Evolutionary conservation across 1,140 invertebrate species (phyloP), one percentile per base, ranked within the genome.

Genomic region (Drosophila nikananu): DNA sequence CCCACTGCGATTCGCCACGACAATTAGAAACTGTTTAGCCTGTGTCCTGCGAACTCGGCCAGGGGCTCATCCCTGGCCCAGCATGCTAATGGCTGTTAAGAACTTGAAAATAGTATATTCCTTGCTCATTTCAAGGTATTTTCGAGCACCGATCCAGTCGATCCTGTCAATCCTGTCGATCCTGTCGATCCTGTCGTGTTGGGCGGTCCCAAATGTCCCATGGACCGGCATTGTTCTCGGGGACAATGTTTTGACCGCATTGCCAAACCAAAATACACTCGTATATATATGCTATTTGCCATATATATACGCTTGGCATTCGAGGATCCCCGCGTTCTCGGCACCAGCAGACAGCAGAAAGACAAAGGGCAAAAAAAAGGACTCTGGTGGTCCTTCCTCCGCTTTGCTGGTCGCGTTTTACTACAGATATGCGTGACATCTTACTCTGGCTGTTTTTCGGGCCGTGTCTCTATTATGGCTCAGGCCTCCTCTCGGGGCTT

Each of bases 201-300:
- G 86, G 83, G 86, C 74, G 86, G 86, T 90, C 84, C 66, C 64
- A 30, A 58, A 61, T 58, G 37, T 42, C 72, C 57, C 63, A 39
- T 52, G 55, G 30, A 62, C 62, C 63, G 52, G 84, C 84, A 86
- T 89, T 89, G 86, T 89, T 90, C n/a, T 30, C 52, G 41, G 54
- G 51, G 86, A 90, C 86, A 89, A 89, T 89, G 86, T 89, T 89
- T 89, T 89, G 86, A 89, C 86, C 86, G 86, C 86, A 89, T 89
- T 89, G 86, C 86, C 78, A 89, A 89, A 89, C 83, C 81, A 77
- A 84, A 89, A 84, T 48, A 35, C 64, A 57, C 49, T 63, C 25
- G 25, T 65, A 55, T 72, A 74, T 46, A 62, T 51, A 37, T 54
- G 27, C 35, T 35, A 46, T 51, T 23, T 62, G 13, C 27, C 19